phyloP scores from a whole-genome alignment of 2,888 invertebrate species.

The Drosophila bunnanda region DNA sequence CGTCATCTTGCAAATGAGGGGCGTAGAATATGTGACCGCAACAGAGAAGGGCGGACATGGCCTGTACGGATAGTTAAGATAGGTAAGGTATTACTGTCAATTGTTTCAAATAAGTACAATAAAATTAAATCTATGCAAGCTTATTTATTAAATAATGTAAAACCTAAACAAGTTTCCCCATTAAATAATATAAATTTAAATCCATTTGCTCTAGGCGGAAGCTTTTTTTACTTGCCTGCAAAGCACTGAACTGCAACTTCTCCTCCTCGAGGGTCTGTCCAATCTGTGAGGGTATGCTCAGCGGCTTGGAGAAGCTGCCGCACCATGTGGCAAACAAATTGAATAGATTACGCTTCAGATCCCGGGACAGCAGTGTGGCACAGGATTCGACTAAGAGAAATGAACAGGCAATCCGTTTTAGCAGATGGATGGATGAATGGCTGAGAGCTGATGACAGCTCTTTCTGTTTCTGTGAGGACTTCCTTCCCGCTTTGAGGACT shows the following conservation, averaged over 20 bases:
- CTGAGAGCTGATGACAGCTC: conserved; percentile 13
- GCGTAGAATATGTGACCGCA: conserved; percentile 98
- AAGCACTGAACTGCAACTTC: conserved; percentile 87
- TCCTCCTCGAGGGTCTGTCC: conserved; percentile 86
- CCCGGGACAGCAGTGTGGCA: conserved; percentile 93
- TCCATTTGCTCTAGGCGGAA: no score
- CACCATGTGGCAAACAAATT: conserved; percentile 97
- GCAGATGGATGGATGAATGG: conserved; percentile 20
- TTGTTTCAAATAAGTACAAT: no score
- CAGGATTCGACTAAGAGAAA: conserved; percentile 91
- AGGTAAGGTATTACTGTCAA: no score
- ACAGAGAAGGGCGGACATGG: conserved; percentile 97
- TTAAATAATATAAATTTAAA: not conserved
- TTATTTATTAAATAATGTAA: not conserved
- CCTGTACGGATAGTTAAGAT: conserved; percentile 85
- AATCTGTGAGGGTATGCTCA: conserved; percentile 85
- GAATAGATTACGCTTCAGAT: conserved; percentile 94
- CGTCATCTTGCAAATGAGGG: conserved; percentile 93
- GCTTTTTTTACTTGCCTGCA: conserved; percentile 85
- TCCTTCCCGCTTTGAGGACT: conserved; percentile 82
- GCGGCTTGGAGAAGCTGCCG: conserved; percentile 92
- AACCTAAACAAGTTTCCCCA: not conserved
- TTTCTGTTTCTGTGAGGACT: conserved; percentile 1
- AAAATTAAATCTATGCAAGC: not conserved
- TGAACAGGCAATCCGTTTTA: conserved; percentile 11